Conservation (phyloP, 1,140 invertebrate species). For the Lasioglossum albipes region DNA sequence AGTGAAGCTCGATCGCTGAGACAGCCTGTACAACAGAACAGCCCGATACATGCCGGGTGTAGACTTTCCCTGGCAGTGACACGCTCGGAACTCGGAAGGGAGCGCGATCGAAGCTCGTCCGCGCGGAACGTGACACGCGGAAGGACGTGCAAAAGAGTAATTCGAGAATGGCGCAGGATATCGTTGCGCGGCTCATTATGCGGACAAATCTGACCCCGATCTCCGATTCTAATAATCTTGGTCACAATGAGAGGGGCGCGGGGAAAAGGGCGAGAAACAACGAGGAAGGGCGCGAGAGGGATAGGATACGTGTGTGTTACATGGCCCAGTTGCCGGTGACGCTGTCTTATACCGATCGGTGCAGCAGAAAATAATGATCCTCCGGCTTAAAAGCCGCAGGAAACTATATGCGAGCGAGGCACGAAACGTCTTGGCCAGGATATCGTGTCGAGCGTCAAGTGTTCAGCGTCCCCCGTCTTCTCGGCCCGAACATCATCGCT, state of each 20-base stretch:
- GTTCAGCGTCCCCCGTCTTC: constrained; percentile 6
- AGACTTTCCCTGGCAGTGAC: background rate
- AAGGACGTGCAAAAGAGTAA: constrained; percentile 12
- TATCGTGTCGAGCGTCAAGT: constrained; percentile 31
- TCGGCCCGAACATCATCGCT: too few relatives aligned
- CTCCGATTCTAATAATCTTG: constrained; percentile 58
- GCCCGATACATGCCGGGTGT: background rate
- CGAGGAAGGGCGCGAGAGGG: constrained; percentile 3
- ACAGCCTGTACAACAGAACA: too few relatives aligned
- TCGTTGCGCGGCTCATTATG: constrained; percentile 62
- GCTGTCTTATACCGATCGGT: constrained; percentile 57
- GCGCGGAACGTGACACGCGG: constrained; percentile 13
- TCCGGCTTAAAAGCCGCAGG: constrained; percentile 53
- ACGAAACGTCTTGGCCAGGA: constrained; percentile 57
- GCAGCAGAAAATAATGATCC: constrained; percentile 61
- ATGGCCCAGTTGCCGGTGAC: constrained; percentile 44
- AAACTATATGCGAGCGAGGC: constrained; percentile 50
- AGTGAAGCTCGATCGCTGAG: too few relatives aligned
- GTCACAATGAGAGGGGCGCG: constrained; percentile 12
- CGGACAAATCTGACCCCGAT: constrained; percentile 65
- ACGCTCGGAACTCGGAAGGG: background rate
- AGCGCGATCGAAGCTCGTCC: background rate
- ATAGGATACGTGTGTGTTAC: constrained; percentile 30
- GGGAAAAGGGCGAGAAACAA: background rate
- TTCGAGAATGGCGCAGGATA: constrained; percentile 35